A percentile compares a stretch with the other conserved stretches of the same genome.
Evolutionary conservation across 2,888 invertebrate genomes (phyloP).

Genomic region (Sturmia bella): DNA sequence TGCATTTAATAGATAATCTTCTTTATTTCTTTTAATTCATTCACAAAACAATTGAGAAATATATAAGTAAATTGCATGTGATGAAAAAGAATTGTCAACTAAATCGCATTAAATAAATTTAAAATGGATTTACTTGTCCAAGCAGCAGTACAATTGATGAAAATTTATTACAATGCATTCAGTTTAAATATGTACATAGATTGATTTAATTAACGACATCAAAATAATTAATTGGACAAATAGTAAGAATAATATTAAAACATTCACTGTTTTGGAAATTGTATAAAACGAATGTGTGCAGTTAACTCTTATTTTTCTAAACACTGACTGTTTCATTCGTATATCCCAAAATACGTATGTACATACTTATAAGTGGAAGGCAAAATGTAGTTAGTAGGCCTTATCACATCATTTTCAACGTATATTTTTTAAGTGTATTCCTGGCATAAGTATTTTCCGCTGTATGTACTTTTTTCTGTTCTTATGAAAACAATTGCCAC

Average conservation of each 20-base stretch:
- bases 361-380: no score
- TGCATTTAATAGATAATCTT: slow-evolving; percentile 35
- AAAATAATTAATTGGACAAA: slow-evolving; percentile 13
- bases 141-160: slow-evolving; percentile 9
- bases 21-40: slow-evolving; percentile 27
- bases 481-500: no score
- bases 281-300: slow-evolving; percentile 10
- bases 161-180: slow-evolving; percentile 27
- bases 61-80: neutral
- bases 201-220: slow-evolving; percentile 21
- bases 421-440: no score
- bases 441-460: no score
- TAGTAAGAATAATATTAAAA: slow-evolving; percentile 1
- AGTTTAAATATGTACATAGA: slow-evolving; percentile 12
- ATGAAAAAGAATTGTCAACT: slow-evolving; percentile 17
- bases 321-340: no score
- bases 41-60: neutral
- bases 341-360: no score
- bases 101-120: slow-evolving; percentile 47
- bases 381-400: no score
- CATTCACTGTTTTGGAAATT: slow-evolving; percentile 14
- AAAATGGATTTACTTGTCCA: slow-evolving; percentile 8
- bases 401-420: no score
- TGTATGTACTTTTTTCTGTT: no score
- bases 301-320: no score